These are phyloP conservation scores for Drosophila trapezifrons DNA, from an alignment of 1,140 invertebrate species.

Conservation along the genomic window DNA sequence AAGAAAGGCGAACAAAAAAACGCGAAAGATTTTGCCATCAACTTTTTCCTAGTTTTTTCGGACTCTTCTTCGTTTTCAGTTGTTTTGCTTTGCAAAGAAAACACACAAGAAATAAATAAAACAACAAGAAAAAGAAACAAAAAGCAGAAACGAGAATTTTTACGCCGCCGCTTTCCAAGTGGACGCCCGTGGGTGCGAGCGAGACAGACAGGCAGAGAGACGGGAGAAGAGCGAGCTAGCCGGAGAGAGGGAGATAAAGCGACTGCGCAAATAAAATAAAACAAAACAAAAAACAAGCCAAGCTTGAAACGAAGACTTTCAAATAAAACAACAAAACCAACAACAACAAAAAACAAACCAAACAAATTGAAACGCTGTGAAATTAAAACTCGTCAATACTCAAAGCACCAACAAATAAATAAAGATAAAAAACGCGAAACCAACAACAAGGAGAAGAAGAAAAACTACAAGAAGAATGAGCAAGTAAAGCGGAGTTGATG, in stretches of 20 bases:
- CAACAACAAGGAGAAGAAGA: constrained; percentile 43
- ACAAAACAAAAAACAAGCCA: constrained; percentile 65
- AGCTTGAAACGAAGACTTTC: constrained; percentile 82
- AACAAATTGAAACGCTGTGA: constrained; percentile 81
- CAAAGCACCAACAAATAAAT: constrained; percentile 70
- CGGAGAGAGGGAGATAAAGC: constrained; percentile 60
- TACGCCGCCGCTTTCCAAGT: constrained; percentile 28
- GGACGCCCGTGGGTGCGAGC: constrained; percentile 47
- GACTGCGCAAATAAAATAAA: constrained; percentile 66
- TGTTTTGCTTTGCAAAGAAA: constrained; percentile 54
- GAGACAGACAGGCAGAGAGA: constrained; percentile 43
- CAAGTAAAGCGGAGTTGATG: constrained; percentile 63
- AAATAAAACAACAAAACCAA: constrained; percentile 69
- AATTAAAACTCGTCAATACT: constrained; percentile 82
- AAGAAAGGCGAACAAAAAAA: constrained; percentile 62
- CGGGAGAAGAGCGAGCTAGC: constrained; percentile 6
- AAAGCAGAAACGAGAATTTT: constrained; percentile 36
- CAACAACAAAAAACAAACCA: constrained; percentile 73
- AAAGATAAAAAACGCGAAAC: constrained; percentile 43
- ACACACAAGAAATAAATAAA: constrained; percentile 30
- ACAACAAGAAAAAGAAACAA: constrained; percentile 23
- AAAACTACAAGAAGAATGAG: constrained; percentile 53
- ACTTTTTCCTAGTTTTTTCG: constrained; percentile 73
- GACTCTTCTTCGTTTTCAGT: constrained; percentile 67
- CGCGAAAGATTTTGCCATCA: constrained; percentile 62